Evolutionary conservation across 2,113 vertebrate genomes (phyloP), one percentile per base, ranked within the genome.

Genomic region (Thinocorus orbignyianus): DNA sequence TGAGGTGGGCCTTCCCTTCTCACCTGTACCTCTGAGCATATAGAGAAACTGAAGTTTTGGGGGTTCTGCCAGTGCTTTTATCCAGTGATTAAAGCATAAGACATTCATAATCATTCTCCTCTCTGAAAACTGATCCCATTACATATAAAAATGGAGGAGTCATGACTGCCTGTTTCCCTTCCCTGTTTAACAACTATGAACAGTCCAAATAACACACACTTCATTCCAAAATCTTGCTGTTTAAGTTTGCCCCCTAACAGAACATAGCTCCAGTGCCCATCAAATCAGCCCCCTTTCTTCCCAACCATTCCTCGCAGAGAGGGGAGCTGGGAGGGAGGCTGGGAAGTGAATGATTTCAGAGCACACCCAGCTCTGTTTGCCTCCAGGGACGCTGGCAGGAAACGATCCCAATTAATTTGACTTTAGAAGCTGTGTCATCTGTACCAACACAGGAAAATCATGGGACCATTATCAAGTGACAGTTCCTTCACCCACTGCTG

Each of bases 181-280:
- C 24, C 17, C 16, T 42, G 23, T 80, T 90, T 73, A 87, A 89
- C 55, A 73, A 5, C 37, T 49, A 66, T 64, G 30, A 93, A n/a
- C 49, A 65, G 35, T 70, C 79, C 71, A 81, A 94, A 58, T 33
- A 83, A 73, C 51, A 93, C 44, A 85, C 1, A 2, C 5, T 92
- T 81, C 4, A 10, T 88, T 88, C 76, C 88, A 96, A 88, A 90
- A 81, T 74, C 86, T 86, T 68, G 42, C 74, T 80, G 54, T 73
- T 92, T 64, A 90, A 42, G 15, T 72, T 92, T 86, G 31, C 42
- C 76, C 39, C 70, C 70, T 86, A 82, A 88, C 28, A 48, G 24
- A 84, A 88, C 90, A 71, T 70, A 87, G 11, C 19, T 91, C 24
- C 65, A 55, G 18, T 31, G 28, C 42, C 66, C 81, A 87, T 30